Conservation (phyloP, 2,113 vertebrate genomes). For the Bubo blakistoni region DNA sequence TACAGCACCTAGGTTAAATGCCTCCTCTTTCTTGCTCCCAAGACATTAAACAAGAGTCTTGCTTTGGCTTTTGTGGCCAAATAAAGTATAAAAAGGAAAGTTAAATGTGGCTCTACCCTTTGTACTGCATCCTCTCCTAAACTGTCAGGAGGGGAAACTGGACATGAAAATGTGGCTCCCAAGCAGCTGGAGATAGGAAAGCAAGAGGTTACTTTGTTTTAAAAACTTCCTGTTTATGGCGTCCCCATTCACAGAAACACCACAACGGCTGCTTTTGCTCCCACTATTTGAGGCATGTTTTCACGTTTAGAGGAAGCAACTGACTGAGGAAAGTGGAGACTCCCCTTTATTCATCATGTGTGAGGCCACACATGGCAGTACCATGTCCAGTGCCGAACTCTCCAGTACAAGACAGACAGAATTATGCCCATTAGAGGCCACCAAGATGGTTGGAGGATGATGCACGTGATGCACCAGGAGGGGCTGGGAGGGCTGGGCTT, state of each 20-base stretch:
- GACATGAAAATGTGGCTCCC: neutral
- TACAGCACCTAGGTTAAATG: neutral
- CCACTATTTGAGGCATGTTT: neutral
- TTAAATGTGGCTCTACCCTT: neutral
- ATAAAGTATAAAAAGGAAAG: neutral
- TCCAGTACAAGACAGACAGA: neutral
- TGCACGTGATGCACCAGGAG: rapidly evolving
- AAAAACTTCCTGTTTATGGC: neutral
- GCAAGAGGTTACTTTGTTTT: neutral
- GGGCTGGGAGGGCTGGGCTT: neutral
- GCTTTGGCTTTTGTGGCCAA: neutral
- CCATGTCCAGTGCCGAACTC: neutral
- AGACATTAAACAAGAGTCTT: neutral
- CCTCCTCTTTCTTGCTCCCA: neutral
- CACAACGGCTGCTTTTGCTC: neutral
- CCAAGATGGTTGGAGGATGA: neutral
- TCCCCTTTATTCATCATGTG: neutral
- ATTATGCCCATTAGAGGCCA: neutral
- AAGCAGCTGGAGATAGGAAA: neutral
- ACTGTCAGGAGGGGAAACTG: neutral
- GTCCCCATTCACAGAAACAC: neutral
- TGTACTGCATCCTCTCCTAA: neutral
- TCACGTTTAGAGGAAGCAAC: neutral
- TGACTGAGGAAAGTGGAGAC: neutral
- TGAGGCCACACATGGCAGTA: neutral